A percentile compares a stretch with the other conserved stretches of the same genome.
phyloP scores from a whole-genome alignment of 2,797 vertebrate species.

The Linurgus olivaceus region DNA sequence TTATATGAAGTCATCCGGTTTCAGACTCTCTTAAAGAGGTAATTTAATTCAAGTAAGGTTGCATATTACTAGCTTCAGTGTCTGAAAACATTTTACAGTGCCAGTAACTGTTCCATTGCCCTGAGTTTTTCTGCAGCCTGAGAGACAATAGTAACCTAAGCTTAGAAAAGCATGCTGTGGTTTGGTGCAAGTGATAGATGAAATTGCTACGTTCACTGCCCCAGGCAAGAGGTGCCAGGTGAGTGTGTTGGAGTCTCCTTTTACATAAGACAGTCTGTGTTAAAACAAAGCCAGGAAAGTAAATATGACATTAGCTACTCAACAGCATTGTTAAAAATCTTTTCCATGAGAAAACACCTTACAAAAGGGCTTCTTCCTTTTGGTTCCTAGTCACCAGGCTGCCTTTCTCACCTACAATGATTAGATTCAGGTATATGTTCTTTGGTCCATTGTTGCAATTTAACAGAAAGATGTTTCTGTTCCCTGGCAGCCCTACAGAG shows the following conservation, averaged over 20 bases:
- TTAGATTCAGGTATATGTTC: not conserved
- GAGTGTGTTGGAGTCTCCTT: not conserved
- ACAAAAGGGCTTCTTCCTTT: not conserved
- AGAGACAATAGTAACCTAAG: slow-evolving; percentile 36
- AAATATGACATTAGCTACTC: not conserved
- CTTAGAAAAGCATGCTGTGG: slow-evolving; percentile 10
- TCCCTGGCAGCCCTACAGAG: not conserved
- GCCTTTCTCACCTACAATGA: not conserved
- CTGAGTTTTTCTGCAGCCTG: slow-evolving; percentile 10
- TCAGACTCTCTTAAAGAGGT: slow-evolving; percentile 62
- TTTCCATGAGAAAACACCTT: not conserved
- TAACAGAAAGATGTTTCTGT: not conserved
- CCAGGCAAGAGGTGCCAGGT: not conserved
- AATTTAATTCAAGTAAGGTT: slow-evolving; percentile 67
- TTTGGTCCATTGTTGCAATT: not conserved
- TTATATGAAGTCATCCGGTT: slow-evolving; percentile 65
- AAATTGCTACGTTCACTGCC: not conserved
- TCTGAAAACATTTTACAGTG: slow-evolving; percentile 63
- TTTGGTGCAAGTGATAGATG: slow-evolving; percentile 5
- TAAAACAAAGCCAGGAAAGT: slow-evolving; percentile 21
- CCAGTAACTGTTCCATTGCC: slow-evolving; percentile 44
- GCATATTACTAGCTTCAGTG: slow-evolving; percentile 42
- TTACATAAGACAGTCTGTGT: not conserved
- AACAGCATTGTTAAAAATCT: not conserved
- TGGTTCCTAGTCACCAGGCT: not conserved